phyloP scores from a whole-genome alignment of 2,113 vertebrate genomes.

The Triplophysa tibetana region DNA sequence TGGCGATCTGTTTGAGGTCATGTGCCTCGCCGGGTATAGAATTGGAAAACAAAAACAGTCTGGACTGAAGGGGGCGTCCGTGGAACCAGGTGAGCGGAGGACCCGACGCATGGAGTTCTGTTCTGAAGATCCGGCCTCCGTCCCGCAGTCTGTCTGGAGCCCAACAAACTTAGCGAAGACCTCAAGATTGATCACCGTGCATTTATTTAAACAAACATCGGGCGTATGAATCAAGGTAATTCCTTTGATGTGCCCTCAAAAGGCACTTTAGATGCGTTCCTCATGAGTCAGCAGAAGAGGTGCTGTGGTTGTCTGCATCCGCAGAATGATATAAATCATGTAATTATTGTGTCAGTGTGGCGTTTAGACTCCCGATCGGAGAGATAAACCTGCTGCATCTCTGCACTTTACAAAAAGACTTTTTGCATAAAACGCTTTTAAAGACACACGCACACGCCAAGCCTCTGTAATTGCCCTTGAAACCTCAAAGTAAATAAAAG shows the following conservation, averaged over 20 bases:
- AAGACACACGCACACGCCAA: neutral
- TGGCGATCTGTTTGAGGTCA: constrained; percentile 31
- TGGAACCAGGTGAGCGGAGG: neutral
- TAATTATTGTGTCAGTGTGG: constrained; percentile 56
- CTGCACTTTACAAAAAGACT: constrained; percentile 44
- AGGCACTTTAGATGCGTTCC: constrained; percentile 34
- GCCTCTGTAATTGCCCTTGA: neutral
- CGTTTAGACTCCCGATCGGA: constrained; percentile 51
- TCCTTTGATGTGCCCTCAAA: constrained; percentile 48
- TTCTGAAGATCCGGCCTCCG: neutral
- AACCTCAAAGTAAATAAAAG: neutral
- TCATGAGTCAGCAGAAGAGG: constrained; percentile 50
- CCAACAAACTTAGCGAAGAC: constrained; percentile 32
- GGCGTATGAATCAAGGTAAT: constrained; percentile 48
- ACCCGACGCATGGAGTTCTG: neutral
- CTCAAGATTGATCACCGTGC: constrained; percentile 51
- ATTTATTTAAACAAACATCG: constrained; percentile 54
- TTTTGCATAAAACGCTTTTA: constrained; percentile 40
- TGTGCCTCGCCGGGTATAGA: neutral
- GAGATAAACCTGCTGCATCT: constrained; percentile 51
- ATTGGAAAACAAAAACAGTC: constrained; percentile 4
- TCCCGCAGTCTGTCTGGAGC: constrained; percentile 48
- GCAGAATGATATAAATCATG: constrained; percentile 56
- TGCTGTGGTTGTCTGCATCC: constrained; percentile 35
- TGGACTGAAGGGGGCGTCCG: neutral